phyloP scores from a whole-genome alignment of 2,113 vertebrate genomes.

The Machaerirhynchus nigripectus region DNA sequence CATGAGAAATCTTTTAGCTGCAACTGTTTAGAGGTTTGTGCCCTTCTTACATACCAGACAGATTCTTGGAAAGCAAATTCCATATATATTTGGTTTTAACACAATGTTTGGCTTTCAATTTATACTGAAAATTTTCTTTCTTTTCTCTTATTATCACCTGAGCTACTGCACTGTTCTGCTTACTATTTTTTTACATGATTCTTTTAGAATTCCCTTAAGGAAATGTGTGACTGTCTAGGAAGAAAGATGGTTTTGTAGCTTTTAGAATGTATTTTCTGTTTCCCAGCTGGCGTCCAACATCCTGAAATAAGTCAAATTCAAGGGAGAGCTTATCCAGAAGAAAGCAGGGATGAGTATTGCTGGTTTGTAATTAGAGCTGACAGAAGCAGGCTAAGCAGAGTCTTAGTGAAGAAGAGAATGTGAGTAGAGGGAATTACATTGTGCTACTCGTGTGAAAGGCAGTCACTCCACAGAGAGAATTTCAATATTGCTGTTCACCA shows the following conservation, averaged over 20 bases:
- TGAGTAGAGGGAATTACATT: neutral
- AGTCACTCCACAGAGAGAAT: neutral
- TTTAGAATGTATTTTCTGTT: neutral
- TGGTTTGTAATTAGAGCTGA: neutral
- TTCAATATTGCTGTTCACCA: neutral
- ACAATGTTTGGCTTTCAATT: neutral
- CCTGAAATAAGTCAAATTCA: neutral
- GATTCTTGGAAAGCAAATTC: neutral
- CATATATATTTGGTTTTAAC: neutral
- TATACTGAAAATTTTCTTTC: neutral
- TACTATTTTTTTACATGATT: neutral
- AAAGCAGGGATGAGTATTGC: neutral
- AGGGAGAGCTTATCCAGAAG: neutral
- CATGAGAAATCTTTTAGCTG: neutral
- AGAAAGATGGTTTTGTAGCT: neutral
- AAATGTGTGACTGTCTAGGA: neutral
- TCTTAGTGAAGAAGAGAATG: neutral
- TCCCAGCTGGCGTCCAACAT: neutral
- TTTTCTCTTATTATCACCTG: neutral
- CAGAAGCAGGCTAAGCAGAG: neutral
- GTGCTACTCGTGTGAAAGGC: neutral
- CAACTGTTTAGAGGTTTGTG: neutral
- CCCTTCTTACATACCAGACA: neutral
- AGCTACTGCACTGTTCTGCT: neutral
- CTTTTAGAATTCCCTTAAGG: neutral